Evolutionary conservation across 2,113 vertebrate genomes (phyloP).

Genomic region (Prunella fulvescens): DNA sequence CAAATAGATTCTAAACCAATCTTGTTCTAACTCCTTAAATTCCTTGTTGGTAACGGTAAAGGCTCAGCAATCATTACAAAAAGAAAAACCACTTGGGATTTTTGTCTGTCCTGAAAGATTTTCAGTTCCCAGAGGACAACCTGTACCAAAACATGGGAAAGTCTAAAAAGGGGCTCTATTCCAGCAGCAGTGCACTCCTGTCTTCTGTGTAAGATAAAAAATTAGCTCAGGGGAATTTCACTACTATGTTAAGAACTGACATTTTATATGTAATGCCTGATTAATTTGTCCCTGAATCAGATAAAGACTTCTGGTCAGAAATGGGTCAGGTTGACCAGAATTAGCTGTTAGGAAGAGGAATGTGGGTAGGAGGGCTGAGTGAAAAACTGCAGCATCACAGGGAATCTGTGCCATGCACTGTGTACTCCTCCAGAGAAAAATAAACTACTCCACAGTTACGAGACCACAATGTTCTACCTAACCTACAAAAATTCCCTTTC

Average conservation of each 20-base stretch:
- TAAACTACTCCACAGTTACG: neutral
- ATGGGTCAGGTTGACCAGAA: neutral
- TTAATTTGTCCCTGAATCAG: neutral
- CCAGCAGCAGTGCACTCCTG: neutral
- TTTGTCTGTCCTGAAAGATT: neutral
- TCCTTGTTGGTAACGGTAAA: neutral
- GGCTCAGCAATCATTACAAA: neutral
- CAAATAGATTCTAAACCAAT: neutral
- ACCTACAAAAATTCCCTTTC: neutral
- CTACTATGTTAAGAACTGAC: neutral
- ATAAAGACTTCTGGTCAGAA: neutral
- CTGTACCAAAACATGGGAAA: neutral
- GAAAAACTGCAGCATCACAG: neutral
- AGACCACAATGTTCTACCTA: neutral
- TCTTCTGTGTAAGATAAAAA: neutral
- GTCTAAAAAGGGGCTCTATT: neutral
- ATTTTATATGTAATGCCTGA: neutral
- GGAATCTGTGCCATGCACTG: neutral
- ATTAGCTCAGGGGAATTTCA: neutral
- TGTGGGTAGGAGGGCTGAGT: neutral
- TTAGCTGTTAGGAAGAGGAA: neutral
- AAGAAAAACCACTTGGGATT: neutral
- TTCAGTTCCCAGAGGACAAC: neutral
- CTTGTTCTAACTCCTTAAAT: neutral
- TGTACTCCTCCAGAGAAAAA: neutral